Evolutionary conservation across 2,888 invertebrate genomes (phyloP), one percentile per base, ranked within the genome.

Genomic region (Folsomia manolachei): DNA sequence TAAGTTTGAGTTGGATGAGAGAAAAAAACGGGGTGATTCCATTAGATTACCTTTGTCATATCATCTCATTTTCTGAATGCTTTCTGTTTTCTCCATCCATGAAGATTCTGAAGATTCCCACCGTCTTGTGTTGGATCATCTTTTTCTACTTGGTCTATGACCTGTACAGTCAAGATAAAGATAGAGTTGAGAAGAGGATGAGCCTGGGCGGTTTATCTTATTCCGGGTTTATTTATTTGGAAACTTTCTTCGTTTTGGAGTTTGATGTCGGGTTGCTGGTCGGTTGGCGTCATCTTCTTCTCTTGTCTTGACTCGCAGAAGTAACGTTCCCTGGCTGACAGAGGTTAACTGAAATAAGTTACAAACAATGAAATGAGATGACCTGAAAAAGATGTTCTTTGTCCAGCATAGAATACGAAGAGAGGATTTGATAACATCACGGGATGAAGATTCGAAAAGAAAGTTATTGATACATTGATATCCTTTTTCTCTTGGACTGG

Each of bases 61-160:
- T 56, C 56, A 56, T 56, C 56, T 56, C 56, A 56, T 56, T 56
- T 7, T 56, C 56, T 56, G 56, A 56, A 56, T n/a, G 56, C 56
- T 21, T 7, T 39, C 39, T 39, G n/a, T n/a, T n/a, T n/a, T 39
- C 14, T 39, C 39, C 39, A n/a, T 56, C 18, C 21, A 19, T 56
- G 56, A 56, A 56, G 56, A 56, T 56, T 56, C 56, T 56, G 11
- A 56, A 56, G 56, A 7, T 56, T 56, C n/a, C 19, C 4, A 56
- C 19, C 7, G 7, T n/a, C 18, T 56, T 56, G 7, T 56, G 56
- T 56, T 19, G 56, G 56, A 56, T 56, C 56, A 56, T 56, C 56
- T 56, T n/a, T 7, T 19, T 56, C 56, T 39, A n/a, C 39, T 39
- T 14, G 4, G 7, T 39, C 39, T 39, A 4, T 39, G 7, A 14